Percentiles rank a stretch among this genome's conserved stretches.
Conservation (phyloP, 1,140 invertebrate species). For the Drosophila kepulauana region DNA sequence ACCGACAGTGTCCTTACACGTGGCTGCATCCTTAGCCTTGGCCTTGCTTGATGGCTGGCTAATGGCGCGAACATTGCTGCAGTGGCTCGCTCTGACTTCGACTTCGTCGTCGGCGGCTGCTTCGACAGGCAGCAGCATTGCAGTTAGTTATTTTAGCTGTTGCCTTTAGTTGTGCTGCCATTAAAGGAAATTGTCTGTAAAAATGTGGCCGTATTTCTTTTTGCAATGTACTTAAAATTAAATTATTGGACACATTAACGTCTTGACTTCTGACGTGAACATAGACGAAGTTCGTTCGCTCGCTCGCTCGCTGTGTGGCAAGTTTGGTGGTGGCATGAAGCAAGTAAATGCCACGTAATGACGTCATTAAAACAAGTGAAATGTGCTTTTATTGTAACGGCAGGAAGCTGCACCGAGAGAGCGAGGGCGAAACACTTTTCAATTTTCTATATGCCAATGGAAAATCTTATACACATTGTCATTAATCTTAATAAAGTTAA, state of each 20-base stretch:
- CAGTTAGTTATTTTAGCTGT: slow-evolving; percentile 36
- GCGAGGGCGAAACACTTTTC: slow-evolving; percentile 54
- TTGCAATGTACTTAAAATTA: slow-evolving; percentile 84
- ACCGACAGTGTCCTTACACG: slow-evolving; percentile 44
- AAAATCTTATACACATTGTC: slow-evolving; percentile 67
- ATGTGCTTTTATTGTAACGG: slow-evolving; percentile 78
- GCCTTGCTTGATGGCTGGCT: slow-evolving; percentile 35
- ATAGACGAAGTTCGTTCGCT: slow-evolving; percentile 2
- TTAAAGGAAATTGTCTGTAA: slow-evolving; percentile 83
- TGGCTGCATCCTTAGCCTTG: slow-evolving; percentile 23
- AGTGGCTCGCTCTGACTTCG: slow-evolving; percentile 5
- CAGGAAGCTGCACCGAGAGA: slow-evolving; percentile 14
- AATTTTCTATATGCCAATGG: slow-evolving; percentile 57
- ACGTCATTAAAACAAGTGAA: slow-evolving; percentile 83
- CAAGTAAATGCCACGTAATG: slow-evolving; percentile 81
- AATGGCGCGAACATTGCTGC: slow-evolving; percentile 52
- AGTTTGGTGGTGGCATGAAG: slow-evolving; percentile 34
- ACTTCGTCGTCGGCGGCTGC: slow-evolving; percentile 46
- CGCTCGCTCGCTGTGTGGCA: slow-evolving; percentile 2
- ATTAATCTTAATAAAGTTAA: slow-evolving; percentile 83
- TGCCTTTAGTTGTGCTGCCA: slow-evolving; percentile 57
- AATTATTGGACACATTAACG: slow-evolving; percentile 84
- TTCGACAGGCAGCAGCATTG: slow-evolving; percentile 23
- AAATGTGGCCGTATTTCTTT: slow-evolving; percentile 83
- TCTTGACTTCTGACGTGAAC: slow-evolving; percentile 70